Evolutionary conservation across 1,140 invertebrate genomes (phyloP), one percentile per base, ranked within the genome.

Genomic region (Rhopalosiphum padi): DNA sequence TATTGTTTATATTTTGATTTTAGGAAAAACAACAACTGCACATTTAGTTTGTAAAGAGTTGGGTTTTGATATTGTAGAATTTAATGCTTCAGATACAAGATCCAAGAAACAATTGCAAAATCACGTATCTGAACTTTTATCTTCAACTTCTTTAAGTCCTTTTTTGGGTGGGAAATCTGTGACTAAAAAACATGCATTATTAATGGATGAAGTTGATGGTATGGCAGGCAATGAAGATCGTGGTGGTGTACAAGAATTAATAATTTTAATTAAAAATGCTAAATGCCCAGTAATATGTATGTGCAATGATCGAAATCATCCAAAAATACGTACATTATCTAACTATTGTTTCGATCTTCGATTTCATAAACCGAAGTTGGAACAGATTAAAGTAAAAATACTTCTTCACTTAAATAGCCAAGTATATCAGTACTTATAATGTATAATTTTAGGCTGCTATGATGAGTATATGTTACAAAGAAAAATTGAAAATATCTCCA

Each of bases 141-240:
- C 96, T 4, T 97, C 97, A 68, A 97, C 96, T 87, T 97, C 97
- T 0, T 95, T 98, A 2, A 96, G 96, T 43, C 94, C 94, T 53
- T 95, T 94, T 94, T 94, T 94, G 90, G 86, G 94, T 94, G 94
- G 94, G 92, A 94, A 94, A 25, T 83, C 93, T 41, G 94, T 94
- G n/a, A 94, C 94, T 23, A 94, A 94, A 93, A 98, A 98, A 94
- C 98, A 99, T 95, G 98, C 99, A 46, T 95, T 99, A 1, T 96
- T 99, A 25, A 99, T 99, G 99, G 99, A 99, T 95, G 99, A 99
- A 97, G 99, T 99, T 0, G 99, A 99, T 95, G 99, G 99, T 25
- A 99, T 99, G 99, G 98, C 99, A 23, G 99, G 99, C 25, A 99
- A 99, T 95, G 98, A 99, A 95, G 99, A 99, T 95, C 96, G 99